Evolutionary conservation across 2,113 vertebrate genomes (phyloP).

Genomic region (Blennius ocellaris): DNA sequence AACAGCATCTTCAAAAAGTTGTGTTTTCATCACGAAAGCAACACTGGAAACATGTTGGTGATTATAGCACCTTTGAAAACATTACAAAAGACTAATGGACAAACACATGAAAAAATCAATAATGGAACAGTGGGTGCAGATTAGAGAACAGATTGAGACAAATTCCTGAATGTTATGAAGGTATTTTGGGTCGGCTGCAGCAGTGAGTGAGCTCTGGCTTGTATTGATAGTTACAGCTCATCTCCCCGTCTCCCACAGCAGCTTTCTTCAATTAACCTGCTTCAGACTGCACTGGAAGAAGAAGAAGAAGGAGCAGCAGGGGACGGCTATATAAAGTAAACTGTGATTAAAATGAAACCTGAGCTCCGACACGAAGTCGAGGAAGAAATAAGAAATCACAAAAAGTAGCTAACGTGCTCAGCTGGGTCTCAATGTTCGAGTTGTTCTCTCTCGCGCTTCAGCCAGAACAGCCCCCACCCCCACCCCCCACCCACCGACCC

Average conservation of each 20-base stretch:
- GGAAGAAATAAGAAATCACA: constrained; percentile 6
- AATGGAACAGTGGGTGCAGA: neutral
- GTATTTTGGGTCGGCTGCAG: constrained; percentile 41
- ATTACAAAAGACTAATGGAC: too few relatives aligned
- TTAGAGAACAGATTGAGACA: constrained; percentile 15
- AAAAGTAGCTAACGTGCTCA: constrained; percentile 9
- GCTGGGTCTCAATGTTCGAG: neutral
- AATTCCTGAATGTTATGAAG: constrained; percentile 43
- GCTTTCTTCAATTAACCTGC: constrained; percentile 74
- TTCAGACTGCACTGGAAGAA: constrained; percentile 12
- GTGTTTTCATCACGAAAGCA: too few relatives aligned
- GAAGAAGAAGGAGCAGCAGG: constrained; percentile 4
- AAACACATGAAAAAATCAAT: too few relatives aligned
- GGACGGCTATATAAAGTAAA: constrained; percentile 36
- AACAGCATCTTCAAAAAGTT: too few relatives aligned
- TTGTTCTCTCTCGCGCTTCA: neutral
- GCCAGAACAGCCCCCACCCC: constrained; percentile 2
- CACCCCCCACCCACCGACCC: too few relatives aligned
- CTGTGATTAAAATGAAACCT: constrained; percentile 58
- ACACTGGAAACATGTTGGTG: too few relatives aligned
- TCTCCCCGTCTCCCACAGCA: constrained; percentile 53
- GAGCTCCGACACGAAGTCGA: constrained; percentile 16
- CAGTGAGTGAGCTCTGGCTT: constrained; percentile 39
- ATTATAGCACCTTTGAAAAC: neutral
- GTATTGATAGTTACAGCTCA: constrained; percentile 59